Base-by-base conservation (phyloP, 2,113 vertebrate genomes). In the Menidia beryllina region DNA sequence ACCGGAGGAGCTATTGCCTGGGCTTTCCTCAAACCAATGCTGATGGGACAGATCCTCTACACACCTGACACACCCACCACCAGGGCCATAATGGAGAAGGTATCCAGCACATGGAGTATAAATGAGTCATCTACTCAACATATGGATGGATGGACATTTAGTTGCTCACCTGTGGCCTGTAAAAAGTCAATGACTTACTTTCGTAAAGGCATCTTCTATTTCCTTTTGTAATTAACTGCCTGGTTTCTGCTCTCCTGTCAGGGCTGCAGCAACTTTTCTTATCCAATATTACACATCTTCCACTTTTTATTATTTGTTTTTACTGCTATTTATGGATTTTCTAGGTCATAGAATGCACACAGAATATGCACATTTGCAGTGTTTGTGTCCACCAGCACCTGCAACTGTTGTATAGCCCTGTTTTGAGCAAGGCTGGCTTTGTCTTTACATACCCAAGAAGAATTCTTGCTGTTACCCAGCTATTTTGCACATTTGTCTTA, bases 1-100 rank as follows among this genome's bases (percentile, higher is more conserved):
- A 95, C 95, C 0, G 94, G 94, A 1, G 97, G 96, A 70, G 95
- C 95, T 61, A 94, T 96, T 48, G 96, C 96, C 75, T 99, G 97
- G 97, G 95, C 96, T 52, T 96, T 99, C 90, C 91, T 99, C 54
- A 98, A 99, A 82, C 97, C 97, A 12, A 93, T 99, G 96, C 90
- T 99, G 68, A 88, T 98, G 93, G 97, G 97, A 62, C 89, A 91
- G 68, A 95, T 99, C 83, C 92, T 99, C 52, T 99, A 91, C 76
- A 94, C 94, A 9, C 97, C 97, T 7, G 87, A 98, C 74, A 98
- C 94, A 0, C 82, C 90, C 0, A 52, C 87, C 78, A 98, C 95
- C 75, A 89, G 93, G 66, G 92, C 88, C 23, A 95, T 99, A 78
- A 98, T 99, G 91, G 59, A 91, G 79, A 97, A 95, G 96, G 97